Conservation (phyloP, 2,113 vertebrate species). For the Hippoglossus stenolepis region DNA sequence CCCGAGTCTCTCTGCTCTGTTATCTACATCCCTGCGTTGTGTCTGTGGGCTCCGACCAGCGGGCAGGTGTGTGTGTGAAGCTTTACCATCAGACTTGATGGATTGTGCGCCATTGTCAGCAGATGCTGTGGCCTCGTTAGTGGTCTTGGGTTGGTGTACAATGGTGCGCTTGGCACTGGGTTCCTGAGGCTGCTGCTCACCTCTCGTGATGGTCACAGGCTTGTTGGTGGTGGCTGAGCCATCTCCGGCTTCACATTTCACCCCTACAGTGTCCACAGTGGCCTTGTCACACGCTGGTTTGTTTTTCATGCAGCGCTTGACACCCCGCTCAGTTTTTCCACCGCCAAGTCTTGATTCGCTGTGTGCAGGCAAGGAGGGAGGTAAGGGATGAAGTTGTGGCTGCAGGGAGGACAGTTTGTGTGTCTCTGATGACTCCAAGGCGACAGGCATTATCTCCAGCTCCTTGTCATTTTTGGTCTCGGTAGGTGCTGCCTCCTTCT, state of each 20-base stretch:
- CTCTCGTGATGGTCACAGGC: not conserved
- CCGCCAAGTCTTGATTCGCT: slow-evolving; percentile 79
- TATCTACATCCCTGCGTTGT: slow-evolving; percentile 40
- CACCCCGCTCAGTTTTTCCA: slow-evolving; percentile 83
- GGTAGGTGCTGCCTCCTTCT: slow-evolving; percentile 71
- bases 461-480: slow-evolving; percentile 85
- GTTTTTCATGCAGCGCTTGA: slow-evolving; percentile 84
- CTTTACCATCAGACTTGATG: slow-evolving; percentile 51
- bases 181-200: slow-evolving; percentile 71
- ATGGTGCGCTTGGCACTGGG: slow-evolving; percentile 73
- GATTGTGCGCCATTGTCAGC: slow-evolving; percentile 56
- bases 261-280: slow-evolving; percentile 31
- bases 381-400: slow-evolving; percentile 38
- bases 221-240: slow-evolving; percentile 10
- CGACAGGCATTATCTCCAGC: slow-evolving; percentile 49
- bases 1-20: slow-evolving; percentile 32
- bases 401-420: slow-evolving; percentile 34
- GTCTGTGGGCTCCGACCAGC: slow-evolving; percentile 39
- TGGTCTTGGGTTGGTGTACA: slow-evolving; percentile 40
- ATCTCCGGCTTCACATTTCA: slow-evolving; percentile 32
- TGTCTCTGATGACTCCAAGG: slow-evolving; percentile 51
- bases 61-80: slow-evolving; percentile 24
- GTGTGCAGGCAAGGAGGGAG: slow-evolving; percentile 46
- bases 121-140: slow-evolving; percentile 36
- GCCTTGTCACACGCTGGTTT: slow-evolving; percentile 70